A percentile compares a stretch with the other conserved stretches of the same genome.
These are phyloP conservation scores for Hoplias malabaricus DNA, from an alignment of 2,113 vertebrate genomes.

Conservation along the genomic window DNA sequence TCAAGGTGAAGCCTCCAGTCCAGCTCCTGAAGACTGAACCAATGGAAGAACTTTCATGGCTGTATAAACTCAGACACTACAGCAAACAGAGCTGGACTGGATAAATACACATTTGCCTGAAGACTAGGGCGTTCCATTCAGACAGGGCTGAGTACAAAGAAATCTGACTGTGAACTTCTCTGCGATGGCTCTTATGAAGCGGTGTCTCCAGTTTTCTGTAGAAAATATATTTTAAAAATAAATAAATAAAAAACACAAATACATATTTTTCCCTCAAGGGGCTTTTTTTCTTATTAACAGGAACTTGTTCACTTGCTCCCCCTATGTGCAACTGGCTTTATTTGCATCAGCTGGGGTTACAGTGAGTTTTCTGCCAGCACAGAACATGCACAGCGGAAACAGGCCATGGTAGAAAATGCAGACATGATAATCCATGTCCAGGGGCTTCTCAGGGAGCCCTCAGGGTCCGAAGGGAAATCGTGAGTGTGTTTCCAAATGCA, in stretches of 20 bases:
- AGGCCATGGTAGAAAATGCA: neutral
- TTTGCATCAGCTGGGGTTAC: neutral
- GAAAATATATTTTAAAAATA: too few species aligned
- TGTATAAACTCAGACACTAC: too few species aligned
- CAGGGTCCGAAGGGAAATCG: slow-evolving; percentile 23
- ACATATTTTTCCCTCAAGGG: too few species aligned
- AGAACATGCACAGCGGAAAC: neutral
- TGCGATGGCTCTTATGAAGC: too few species aligned
- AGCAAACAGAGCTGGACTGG: too few species aligned
- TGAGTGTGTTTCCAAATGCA: slow-evolving; percentile 42
- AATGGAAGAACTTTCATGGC: too few species aligned
- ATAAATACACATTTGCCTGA: too few species aligned
- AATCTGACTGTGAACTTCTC: too few species aligned
- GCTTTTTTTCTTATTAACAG: neutral
- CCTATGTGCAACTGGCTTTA: neutral
- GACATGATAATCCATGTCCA: slow-evolving; percentile 8
- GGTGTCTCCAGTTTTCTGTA: too few species aligned
- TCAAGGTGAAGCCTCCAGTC: too few species aligned
- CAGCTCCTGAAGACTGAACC: too few species aligned
- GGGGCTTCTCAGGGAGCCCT: neutral
- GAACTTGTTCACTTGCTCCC: neutral
- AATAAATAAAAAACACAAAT: too few species aligned
- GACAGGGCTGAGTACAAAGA: neutral
- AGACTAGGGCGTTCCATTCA: neutral
- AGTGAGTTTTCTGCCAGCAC: neutral